Evolutionary conservation across 2,113 vertebrate species (phyloP).

Genomic region (Paedocypris sp.): DNA sequence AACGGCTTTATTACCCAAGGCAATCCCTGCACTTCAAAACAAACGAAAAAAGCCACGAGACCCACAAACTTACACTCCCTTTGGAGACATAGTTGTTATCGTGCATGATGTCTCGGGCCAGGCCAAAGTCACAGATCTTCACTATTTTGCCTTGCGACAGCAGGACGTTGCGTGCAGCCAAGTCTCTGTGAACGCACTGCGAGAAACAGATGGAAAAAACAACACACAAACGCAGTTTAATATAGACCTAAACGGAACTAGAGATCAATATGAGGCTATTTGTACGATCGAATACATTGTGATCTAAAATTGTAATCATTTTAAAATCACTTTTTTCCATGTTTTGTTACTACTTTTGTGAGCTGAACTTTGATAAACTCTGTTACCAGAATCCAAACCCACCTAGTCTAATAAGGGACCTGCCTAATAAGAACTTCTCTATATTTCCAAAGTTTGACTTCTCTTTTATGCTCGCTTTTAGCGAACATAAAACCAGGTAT

Average conservation of each 20-base stretch:
- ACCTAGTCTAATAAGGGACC: constrained; percentile 46
- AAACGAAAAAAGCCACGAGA: too few relatives aligned
- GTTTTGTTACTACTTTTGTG: background rate
- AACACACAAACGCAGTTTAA: background rate
- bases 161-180: constrained; percentile 96
- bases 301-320: too few relatives aligned
- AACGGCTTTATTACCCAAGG: too few relatives aligned
- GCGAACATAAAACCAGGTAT: constrained; percentile 41
- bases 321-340: too few relatives aligned
- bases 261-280: too few relatives aligned
- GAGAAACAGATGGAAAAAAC: constrained; percentile 1
- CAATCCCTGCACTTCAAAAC: too few relatives aligned
- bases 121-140: constrained; percentile 97
- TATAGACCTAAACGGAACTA: too few relatives aligned
- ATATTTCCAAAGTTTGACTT: constrained; percentile 43
- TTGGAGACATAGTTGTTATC: constrained; percentile 99
- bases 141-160: constrained; percentile 95
- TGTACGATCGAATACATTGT: too few relatives aligned
- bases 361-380: background rate
- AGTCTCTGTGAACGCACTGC: constrained; percentile 93
- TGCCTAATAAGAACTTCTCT: constrained; percentile 35
- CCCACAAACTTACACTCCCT: constrained; percentile 94
- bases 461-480: constrained; percentile 35
- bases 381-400: constrained; percentile 33
- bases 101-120: constrained; percentile 98